These are phyloP conservation scores for Lepeophtheirus salmonis DNA, from an alignment of 1,140 invertebrate genomes.

Conservation along the genomic window DNA sequence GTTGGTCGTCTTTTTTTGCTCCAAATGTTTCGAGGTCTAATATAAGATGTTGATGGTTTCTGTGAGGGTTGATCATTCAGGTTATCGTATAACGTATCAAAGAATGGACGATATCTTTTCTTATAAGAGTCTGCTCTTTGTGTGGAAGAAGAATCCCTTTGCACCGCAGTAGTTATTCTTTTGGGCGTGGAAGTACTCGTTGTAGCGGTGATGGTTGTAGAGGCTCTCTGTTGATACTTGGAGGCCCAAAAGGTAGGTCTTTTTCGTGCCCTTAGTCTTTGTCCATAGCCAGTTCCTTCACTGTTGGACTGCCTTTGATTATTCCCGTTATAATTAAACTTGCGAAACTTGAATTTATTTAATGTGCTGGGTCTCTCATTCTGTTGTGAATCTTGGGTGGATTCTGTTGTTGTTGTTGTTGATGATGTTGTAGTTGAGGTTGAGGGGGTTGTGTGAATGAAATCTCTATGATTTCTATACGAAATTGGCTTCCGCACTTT, in stretches of 20 bases:
- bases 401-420: neutral
- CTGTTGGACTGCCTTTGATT: neutral
- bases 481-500: neutral
- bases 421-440: neutral
- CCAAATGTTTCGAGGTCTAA: neutral
- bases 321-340: too few species aligned
- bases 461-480: neutral
- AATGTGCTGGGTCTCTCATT: neutral
- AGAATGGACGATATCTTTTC: slow-evolving; percentile 16
- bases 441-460: neutral
- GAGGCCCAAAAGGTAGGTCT: slow-evolving; percentile 11
- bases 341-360: neutral
- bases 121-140: neutral
- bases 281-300: neutral
- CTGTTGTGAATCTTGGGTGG: too few species aligned
- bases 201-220: neutral
- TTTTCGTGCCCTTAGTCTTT: slow-evolving; percentile 12
- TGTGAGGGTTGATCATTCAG: too few species aligned
- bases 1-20: slow-evolving; percentile 3
- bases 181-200: neutral
- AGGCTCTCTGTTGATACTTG: neutral
- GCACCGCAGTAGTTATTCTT: too few species aligned
- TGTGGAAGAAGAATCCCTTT: neutral
- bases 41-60: too few species aligned
- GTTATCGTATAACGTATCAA: slow-evolving; percentile 11